A percentile compares a stretch with the other conserved stretches of the same genome.
These are phyloP conservation scores for Todus mexicanus DNA, from an alignment of 2,797 vertebrate genomes.

Conservation along the genomic window DNA sequence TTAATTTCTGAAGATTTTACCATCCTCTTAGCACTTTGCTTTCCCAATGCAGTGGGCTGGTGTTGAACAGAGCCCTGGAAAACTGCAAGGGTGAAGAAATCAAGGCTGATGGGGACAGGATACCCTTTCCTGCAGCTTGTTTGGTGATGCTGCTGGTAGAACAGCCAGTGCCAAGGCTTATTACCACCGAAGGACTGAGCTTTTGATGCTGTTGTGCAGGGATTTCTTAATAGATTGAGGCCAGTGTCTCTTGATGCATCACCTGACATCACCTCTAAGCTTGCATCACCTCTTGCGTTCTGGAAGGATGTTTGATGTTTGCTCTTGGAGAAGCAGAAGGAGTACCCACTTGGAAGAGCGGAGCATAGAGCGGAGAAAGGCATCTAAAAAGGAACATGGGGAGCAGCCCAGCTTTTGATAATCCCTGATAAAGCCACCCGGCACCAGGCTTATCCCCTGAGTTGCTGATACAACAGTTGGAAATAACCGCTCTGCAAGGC, in stretches of 20 bases:
- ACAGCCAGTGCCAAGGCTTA: neutral
- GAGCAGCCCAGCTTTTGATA: neutral
- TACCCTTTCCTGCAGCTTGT: accelerated
- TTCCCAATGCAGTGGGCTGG: neutral
- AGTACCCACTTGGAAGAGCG: neutral
- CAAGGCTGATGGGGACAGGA: neutral
- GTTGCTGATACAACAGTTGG: neutral
- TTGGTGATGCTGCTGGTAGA: accelerated
- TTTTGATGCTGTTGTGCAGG: accelerated
- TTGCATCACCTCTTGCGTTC: accelerated
- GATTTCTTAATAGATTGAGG: neutral
- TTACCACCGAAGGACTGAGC: neutral
- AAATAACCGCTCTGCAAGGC: neutral
- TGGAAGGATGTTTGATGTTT: neutral
- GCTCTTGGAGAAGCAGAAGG: neutral
- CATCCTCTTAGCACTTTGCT: neutral
- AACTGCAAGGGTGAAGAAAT: neutral
- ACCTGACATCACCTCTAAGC: neutral
- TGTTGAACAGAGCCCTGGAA: neutral
- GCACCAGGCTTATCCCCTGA: neutral
- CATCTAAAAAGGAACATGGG: neutral
- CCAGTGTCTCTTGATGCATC: neutral
- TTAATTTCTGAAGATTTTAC: neutral
- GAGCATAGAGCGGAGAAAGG: neutral
- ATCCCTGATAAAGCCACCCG: neutral